A percentile compares a stretch with the other conserved stretches of the same genome.
phyloP scores from a whole-genome alignment of 2,888 invertebrate genomes.

The Drosophila pseudotakahashii region DNA sequence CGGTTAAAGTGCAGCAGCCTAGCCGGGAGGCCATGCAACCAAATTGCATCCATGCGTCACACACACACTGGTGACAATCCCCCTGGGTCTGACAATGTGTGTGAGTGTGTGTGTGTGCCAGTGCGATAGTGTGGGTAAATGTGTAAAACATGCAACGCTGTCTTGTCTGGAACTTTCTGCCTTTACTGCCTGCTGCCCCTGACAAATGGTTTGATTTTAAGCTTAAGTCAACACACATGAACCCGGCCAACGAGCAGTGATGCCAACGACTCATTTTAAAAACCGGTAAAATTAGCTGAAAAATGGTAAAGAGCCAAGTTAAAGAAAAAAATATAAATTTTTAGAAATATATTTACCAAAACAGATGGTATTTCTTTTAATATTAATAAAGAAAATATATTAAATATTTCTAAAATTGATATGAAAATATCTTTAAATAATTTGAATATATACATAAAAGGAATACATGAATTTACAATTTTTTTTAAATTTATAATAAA shows the following conservation, averaged over 20 bases:
- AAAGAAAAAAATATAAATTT: too few species aligned
- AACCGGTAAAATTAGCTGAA: neutral
- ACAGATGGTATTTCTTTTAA: too few species aligned
- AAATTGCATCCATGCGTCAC: conserved; percentile 75
- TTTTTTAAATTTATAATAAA: too few species aligned
- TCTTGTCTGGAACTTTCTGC: conserved; percentile 65
- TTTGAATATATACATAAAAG: too few species aligned
- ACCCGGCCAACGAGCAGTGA: conserved; percentile 12
- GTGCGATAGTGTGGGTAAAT: conserved; percentile 42
- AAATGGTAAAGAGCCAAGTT: neutral
- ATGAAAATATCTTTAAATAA: too few species aligned
- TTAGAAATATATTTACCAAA: too few species aligned
- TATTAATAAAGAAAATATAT: too few species aligned
- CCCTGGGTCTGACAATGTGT: conserved; percentile 9
- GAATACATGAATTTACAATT: too few species aligned
- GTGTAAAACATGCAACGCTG: conserved; percentile 71
- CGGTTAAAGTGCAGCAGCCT: conserved; percentile 72
- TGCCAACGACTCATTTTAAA: conserved; percentile 10
- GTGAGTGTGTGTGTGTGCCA: conserved; percentile 15
- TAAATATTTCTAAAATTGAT: too few species aligned
- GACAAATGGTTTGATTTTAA: conserved; percentile 78
- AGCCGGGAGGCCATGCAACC: conserved; percentile 59
- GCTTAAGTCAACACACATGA: conserved; percentile 61
- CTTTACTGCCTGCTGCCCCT: conserved; percentile 30
- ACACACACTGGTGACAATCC: conserved; percentile 43